A percentile compares a stretch with the other conserved stretches of the same genome.
Conservation (phyloP, 2,888 invertebrate genomes). For the Hyppa rectilinea region DNA sequence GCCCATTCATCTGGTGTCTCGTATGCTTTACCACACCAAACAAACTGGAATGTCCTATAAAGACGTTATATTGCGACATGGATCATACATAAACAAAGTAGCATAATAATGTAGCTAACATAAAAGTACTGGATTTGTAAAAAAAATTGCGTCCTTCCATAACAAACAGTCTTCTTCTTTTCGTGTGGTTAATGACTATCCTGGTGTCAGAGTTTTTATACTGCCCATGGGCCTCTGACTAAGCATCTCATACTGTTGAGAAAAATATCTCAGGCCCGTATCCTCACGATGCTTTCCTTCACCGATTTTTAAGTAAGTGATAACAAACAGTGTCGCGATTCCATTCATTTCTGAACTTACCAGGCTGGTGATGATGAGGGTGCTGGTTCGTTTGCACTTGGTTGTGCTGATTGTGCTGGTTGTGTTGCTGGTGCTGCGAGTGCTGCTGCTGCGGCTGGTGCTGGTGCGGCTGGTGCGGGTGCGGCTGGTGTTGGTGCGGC, state of each 20-base stretch:
- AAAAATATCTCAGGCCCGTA: too few species aligned
- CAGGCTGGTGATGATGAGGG: constrained; percentile 77
- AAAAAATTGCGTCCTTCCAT: background rate
- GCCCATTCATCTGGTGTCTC: background rate
- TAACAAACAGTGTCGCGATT: too few species aligned
- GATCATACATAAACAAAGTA: background rate
- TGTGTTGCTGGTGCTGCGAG: constrained; percentile 72
- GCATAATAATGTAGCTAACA: background rate
- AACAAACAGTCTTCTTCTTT: too few species aligned
- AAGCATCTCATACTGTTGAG: too few species aligned
- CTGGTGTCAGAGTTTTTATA: too few species aligned
- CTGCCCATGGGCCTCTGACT: too few species aligned
- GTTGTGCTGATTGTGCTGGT: constrained; percentile 79
- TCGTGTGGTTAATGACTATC: too few species aligned
- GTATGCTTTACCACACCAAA: background rate
- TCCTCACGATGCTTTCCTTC: too few species aligned
- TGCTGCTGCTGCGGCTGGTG: constrained; percentile 77
- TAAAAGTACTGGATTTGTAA: background rate
- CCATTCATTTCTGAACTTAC: too few species aligned
- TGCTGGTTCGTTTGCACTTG: constrained; percentile 68
- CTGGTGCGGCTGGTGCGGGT: constrained; percentile 71
- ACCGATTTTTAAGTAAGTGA: too few species aligned
- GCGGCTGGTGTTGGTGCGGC: constrained; percentile 74
- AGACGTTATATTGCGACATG: background rate
- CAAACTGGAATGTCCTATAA: background rate